These are phyloP conservation scores for Tricholaema leucomelas DNA, from an alignment of 2,113 vertebrate species.

Conservation along the genomic window DNA sequence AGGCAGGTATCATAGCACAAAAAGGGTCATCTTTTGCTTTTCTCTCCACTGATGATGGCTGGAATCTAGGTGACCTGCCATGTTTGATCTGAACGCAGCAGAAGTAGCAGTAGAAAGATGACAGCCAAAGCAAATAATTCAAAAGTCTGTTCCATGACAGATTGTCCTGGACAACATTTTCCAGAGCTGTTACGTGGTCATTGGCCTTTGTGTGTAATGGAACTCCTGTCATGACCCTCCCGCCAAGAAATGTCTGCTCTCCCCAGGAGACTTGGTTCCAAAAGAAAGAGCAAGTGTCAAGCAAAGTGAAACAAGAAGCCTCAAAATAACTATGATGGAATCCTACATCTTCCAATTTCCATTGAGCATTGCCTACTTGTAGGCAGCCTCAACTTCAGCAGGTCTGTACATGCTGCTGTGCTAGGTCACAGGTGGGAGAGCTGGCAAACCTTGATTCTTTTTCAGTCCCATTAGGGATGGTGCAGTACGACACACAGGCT, in stretches of 20 bases:
- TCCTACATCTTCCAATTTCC: not conserved
- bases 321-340: constrained; percentile 30
- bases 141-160: not conserved
- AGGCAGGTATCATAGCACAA: not conserved
- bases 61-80: not conserved
- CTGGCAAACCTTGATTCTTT: not conserved
- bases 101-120: not conserved
- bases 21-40: not conserved
- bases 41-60: not conserved
- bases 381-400: not conserved
- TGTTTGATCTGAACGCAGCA: too few species aligned
- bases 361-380: not conserved
- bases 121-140: constrained; percentile 9
- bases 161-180: constrained; percentile 20
- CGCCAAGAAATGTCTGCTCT: constrained; percentile 43
- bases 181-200: not conserved
- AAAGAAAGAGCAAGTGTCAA: constrained; percentile 50
- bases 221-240: not conserved
- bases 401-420: rapidly evolving
- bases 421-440: not conserved
- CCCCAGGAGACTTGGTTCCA: constrained; percentile 18
- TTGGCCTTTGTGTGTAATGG: constrained; percentile 54
- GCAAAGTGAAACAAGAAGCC: not conserved
- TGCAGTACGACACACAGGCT: not conserved
- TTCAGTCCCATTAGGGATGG: not conserved